phyloP scores from a whole-genome alignment of 2,888 invertebrate species.

The Leptinotarsa tumamoca region DNA sequence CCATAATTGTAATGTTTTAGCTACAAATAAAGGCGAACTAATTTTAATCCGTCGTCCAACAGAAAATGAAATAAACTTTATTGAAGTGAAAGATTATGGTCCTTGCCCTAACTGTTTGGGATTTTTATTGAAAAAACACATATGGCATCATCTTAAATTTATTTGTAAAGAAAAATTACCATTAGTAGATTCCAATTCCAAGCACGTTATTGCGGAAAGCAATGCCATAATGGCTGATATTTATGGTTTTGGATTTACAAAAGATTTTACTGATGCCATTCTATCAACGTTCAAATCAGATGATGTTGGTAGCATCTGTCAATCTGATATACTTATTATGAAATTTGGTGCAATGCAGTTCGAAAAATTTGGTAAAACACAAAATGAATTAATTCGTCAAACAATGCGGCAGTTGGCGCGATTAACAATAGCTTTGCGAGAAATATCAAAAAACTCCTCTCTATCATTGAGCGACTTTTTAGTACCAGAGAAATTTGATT shows the following conservation, averaged over 20 bases:
- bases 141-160: constrained; percentile 38
- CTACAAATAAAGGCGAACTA: constrained; percentile 32
- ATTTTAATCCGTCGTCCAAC: constrained; percentile 31
- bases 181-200: neutral
- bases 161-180: constrained; percentile 19
- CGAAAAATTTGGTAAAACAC: constrained; percentile 37
- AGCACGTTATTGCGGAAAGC: constrained; percentile 26
- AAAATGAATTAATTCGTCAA: constrained; percentile 38
- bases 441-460: neutral
- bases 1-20: constrained; percentile 33
- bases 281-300: constrained; percentile 4
- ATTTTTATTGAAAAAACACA: constrained; percentile 31
- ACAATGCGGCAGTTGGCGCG: constrained; percentile 37
- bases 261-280: constrained; percentile 17
- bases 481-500: constrained; percentile 32
- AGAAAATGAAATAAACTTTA: constrained; percentile 10
- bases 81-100: constrained; percentile 31
- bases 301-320: constrained; percentile 6
- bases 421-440: constrained; percentile 26
- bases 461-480: constrained; percentile 22
- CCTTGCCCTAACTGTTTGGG: constrained; percentile 37
- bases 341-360: constrained; percentile 37
- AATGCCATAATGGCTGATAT: constrained; percentile 27
- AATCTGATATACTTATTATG: constrained; percentile 29
- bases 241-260: constrained; percentile 18